These are phyloP conservation scores for Phenganax marumi DNA, from an alignment of 92 coral and sea anemone genomes.

Conservation along the genomic window DNA sequence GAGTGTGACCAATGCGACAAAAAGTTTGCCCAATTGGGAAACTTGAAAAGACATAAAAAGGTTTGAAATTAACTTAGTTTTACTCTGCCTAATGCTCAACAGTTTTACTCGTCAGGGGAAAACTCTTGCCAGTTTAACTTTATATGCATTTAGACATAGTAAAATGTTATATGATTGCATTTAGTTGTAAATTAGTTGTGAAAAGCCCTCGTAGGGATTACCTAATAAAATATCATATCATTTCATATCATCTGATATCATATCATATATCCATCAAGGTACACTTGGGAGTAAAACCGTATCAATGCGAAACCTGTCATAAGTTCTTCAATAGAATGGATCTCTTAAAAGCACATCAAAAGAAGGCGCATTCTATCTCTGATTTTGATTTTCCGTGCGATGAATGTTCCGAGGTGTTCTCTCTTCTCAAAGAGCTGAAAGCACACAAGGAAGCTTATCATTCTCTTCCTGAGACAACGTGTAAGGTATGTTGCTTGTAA, in stretches of 20 bases:
- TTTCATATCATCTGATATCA: too few relatives aligned
- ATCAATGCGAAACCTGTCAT: background rate
- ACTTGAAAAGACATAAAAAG: slow-evolving; percentile 16
- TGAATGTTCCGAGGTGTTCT: background rate
- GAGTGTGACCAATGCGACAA: slow-evolving; percentile 15
- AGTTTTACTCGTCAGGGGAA: too few relatives aligned
- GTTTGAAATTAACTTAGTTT: too few relatives aligned
- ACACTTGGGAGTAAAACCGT: background rate
- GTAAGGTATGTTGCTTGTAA: background rate
- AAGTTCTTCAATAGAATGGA: background rate
- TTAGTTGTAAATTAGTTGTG: too few relatives aligned
- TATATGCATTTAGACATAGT: too few relatives aligned
- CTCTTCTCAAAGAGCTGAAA: background rate
- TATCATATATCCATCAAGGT: too few relatives aligned
- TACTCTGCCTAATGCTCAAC: too few relatives aligned
- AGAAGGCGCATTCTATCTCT: background rate
- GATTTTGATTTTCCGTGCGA: background rate
- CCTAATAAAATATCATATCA: too few relatives aligned
- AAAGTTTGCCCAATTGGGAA: slow-evolving; percentile 12
- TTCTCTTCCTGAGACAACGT: slow-evolving; percentile 13
- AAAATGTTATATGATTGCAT: too few relatives aligned
- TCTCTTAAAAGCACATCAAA: background rate
- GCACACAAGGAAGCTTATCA: background rate
- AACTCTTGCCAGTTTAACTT: too few relatives aligned
- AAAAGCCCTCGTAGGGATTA: too few relatives aligned